These are phyloP conservation scores for Cephus runcator DNA, from an alignment of 2,888 invertebrate genomes.

Conservation along the genomic window DNA sequence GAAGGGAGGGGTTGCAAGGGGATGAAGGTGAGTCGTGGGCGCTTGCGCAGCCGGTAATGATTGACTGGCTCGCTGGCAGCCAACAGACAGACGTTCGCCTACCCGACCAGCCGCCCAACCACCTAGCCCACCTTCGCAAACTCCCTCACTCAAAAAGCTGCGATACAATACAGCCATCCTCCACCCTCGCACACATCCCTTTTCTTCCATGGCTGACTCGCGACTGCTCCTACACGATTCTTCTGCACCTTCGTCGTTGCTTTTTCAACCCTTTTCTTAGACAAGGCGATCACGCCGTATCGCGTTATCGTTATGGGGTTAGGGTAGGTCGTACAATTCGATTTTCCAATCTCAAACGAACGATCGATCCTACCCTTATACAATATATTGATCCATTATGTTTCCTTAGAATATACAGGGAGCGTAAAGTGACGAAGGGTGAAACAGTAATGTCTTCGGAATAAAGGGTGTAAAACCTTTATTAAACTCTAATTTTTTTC, in stretches of 20 bases:
- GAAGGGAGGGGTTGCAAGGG: slow-evolving; percentile 28
- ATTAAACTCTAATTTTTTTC: not conserved
- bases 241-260: slow-evolving; percentile 35
- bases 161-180: slow-evolving; percentile 46
- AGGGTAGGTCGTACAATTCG: not conserved
- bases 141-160: slow-evolving; percentile 45
- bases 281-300: not conserved
- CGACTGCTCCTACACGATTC: slow-evolving; percentile 22
- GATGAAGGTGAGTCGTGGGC: slow-evolving; percentile 36
- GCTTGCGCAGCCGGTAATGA: slow-evolving; percentile 65
- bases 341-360: not conserved
- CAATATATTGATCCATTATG: not conserved
- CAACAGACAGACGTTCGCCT: slow-evolving; percentile 66
- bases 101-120: slow-evolving; percentile 43
- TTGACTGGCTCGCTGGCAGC: slow-evolving; percentile 67
- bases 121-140: slow-evolving; percentile 24
- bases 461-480: not conserved
- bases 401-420: not conserved
- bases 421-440: not conserved
- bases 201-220: slow-evolving; percentile 34
- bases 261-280: slow-evolving; percentile 41
- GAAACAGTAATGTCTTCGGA: not conserved
- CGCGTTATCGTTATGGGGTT: not conserved
- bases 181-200: slow-evolving; percentile 25
- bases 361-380: not conserved